A percentile compares a stretch with the other conserved stretches of the same genome.
Conservation (phyloP, 2,113 vertebrate genomes). For the Bubalus kerabau region DNA sequence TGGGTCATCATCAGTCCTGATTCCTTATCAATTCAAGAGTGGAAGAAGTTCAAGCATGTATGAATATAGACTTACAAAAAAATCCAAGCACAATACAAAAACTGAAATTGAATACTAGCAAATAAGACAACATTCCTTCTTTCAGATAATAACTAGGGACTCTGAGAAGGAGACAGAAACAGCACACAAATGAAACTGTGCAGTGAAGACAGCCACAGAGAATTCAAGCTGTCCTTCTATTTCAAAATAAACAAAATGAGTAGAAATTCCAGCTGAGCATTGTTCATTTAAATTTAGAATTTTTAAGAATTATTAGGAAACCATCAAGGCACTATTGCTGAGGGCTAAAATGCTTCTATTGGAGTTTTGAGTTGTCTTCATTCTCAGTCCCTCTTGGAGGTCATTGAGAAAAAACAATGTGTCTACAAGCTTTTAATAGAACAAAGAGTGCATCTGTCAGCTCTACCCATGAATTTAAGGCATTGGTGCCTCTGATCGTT, state of each 20-base stretch:
- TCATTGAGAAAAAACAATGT: conserved; percentile 31
- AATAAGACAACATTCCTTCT: neutral
- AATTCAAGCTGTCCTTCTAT: neutral
- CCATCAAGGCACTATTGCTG: neutral
- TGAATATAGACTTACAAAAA: neutral
- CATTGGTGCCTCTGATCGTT: conserved; percentile 29
- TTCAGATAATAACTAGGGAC: neutral
- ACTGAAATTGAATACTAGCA: neutral
- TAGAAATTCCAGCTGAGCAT: conserved; percentile 7
- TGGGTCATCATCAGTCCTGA: neutral
- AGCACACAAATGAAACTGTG: neutral
- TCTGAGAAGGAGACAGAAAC: neutral
- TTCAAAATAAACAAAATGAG: neutral
- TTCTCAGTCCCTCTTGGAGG: conserved; percentile 8
- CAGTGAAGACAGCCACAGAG: neutral
- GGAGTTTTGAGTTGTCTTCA: neutral
- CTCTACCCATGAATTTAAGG: neutral
- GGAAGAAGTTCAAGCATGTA: neutral
- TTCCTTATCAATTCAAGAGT: neutral
- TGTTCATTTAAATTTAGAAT: neutral
- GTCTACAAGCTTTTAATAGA: conserved; percentile 47
- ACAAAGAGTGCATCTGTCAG: conserved; percentile 43
- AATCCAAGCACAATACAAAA: neutral
- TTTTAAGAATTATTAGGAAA: conserved; percentile 29
- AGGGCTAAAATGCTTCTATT: neutral